Percentiles rank a stretch among this genome's conserved stretches.
Evolutionary conservation across 2,113 vertebrate species (phyloP).

Genomic region (Eclectus roratus): DNA sequence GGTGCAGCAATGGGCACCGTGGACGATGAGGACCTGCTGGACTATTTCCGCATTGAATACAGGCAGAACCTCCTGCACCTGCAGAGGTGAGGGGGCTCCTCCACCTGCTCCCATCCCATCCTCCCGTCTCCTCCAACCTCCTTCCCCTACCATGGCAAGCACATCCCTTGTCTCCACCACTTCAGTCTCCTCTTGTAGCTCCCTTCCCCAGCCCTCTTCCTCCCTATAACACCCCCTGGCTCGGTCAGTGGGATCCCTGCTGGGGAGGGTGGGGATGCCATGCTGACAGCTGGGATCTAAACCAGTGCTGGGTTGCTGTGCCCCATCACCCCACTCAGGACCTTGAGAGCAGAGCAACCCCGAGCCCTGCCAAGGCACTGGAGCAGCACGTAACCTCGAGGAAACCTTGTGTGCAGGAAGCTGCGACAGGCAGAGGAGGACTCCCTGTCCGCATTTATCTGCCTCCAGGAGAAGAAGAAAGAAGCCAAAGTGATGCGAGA

Average conservation of each 20-base stretch:
- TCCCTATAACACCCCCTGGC: too few relatives aligned
- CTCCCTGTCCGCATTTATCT: slow-evolving; percentile 16
- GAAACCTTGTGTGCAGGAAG: slow-evolving; percentile 40
- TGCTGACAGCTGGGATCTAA: neutral
- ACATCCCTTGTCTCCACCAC: too few relatives aligned
- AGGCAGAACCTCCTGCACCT: slow-evolving; percentile 37
- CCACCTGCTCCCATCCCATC: neutral
- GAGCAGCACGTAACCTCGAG: rapidly evolving
- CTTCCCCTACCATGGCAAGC: neutral
- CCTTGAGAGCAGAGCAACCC: rapidly evolving
- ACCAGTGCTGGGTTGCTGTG: neutral
- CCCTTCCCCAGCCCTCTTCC: neutral
- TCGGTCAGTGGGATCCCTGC: neutral
- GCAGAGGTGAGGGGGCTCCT: slow-evolving; percentile 53
- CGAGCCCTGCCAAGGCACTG: neutral
- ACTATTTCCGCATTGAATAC: slow-evolving; percentile 61
- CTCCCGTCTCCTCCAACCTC: neutral
- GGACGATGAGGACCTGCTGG: slow-evolving; percentile 30
- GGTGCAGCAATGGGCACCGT: slow-evolving; percentile 16
- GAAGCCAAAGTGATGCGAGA: slow-evolving; percentile 43
- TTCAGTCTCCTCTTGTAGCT: neutral
- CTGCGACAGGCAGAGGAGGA: slow-evolving; percentile 25
- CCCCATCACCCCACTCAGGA: rapidly evolving
- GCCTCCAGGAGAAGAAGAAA: slow-evolving; percentile 68
- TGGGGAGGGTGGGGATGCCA: neutral